Percentiles rank a stretch among this genome's conserved stretches.
Evolutionary conservation across 2,888 invertebrate genomes (phyloP).

Genomic region (Sacculina carcini): DNA sequence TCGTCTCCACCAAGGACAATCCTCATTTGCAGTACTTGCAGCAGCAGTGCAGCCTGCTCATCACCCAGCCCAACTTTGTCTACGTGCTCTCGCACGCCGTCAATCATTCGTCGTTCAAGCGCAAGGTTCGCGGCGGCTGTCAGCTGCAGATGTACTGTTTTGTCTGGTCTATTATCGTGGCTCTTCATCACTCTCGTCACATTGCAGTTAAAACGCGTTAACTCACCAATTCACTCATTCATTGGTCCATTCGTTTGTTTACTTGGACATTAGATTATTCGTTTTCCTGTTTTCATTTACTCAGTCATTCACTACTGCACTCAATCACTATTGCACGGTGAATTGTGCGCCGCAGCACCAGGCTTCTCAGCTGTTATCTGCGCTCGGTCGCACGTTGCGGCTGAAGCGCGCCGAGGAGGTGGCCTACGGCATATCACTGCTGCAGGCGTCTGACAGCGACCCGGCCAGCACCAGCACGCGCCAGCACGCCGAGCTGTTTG

Average conservation of each 20-base stretch:
- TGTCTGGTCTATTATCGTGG: slow-evolving; percentile 5
- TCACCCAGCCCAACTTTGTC: slow-evolving; percentile 61
- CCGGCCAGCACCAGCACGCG: too few species aligned
- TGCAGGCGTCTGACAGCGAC: slow-evolving; percentile 51
- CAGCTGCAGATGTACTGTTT: not conserved
- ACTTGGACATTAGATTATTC: slow-evolving; percentile 6
- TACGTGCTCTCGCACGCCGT: slow-evolving; percentile 67
- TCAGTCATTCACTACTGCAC: slow-evolving; percentile 9
- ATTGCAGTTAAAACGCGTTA: too few species aligned
- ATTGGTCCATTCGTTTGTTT: not conserved
- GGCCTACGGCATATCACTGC: slow-evolving; percentile 57
- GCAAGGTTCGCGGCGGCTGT: not conserved
- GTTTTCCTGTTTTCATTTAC: slow-evolving; percentile 1
- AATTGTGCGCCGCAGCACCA: slow-evolving; percentile 26
- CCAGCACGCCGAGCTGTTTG: slow-evolving; percentile 43
- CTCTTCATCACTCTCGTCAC: not conserved
- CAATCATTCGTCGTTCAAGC: slow-evolving; percentile 23
- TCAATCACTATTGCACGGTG: slow-evolving; percentile 12
- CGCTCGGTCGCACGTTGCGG: slow-evolving; percentile 58
- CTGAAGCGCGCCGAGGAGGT: slow-evolving; percentile 73
- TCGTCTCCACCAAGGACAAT: slow-evolving; percentile 19
- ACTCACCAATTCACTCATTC: too few species aligned
- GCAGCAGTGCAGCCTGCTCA: slow-evolving; percentile 46
- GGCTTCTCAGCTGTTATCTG: slow-evolving; percentile 48
- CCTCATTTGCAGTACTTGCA: slow-evolving; percentile 43